A percentile compares a stretch with the other conserved stretches of the same genome.
phyloP scores from a whole-genome alignment of 2,888 invertebrate species.

The Andrena minutula region DNA sequence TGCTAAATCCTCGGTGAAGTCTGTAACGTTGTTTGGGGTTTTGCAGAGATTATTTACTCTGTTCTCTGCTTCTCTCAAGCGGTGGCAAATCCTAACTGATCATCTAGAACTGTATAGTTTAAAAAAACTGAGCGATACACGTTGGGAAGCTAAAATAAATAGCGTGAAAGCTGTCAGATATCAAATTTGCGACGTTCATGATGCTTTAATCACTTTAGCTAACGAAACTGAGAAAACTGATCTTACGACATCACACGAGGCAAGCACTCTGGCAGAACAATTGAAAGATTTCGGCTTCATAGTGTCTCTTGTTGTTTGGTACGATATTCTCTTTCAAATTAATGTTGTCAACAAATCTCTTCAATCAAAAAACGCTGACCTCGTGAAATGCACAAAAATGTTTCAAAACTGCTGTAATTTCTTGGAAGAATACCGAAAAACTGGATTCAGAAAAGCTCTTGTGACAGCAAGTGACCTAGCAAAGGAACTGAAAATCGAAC shows the following conservation, averaged over 20 bases:
- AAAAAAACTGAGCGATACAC: not conserved
- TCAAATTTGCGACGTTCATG: not conserved
- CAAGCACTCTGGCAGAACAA: not conserved
- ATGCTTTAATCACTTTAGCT: not conserved
- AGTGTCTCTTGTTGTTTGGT: slow-evolving; percentile 76
- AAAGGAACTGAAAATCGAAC: not conserved
- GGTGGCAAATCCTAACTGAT: not conserved
- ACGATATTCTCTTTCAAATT: slow-evolving; percentile 76
- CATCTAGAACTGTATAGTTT: not conserved
- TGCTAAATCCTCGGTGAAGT: not conserved
- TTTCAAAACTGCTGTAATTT: not conserved
- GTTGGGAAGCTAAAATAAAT: not conserved
- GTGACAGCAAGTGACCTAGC: not conserved
- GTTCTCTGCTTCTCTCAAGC: not conserved
- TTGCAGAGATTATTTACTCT: not conserved
- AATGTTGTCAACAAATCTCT: slow-evolving; percentile 29
- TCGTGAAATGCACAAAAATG: not conserved
- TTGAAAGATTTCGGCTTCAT: slow-evolving; percentile 73
- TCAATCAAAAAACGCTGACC: not conserved
- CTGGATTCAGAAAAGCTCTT: not conserved
- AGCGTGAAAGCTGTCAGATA: not conserved
- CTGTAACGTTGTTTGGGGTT: not conserved
- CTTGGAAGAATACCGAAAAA: not conserved
- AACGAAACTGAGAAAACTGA: not conserved
- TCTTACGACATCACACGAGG: not conserved